Base-by-base conservation (phyloP, 2,113 vertebrate species). In the Colistium nudipinnis region DNA sequence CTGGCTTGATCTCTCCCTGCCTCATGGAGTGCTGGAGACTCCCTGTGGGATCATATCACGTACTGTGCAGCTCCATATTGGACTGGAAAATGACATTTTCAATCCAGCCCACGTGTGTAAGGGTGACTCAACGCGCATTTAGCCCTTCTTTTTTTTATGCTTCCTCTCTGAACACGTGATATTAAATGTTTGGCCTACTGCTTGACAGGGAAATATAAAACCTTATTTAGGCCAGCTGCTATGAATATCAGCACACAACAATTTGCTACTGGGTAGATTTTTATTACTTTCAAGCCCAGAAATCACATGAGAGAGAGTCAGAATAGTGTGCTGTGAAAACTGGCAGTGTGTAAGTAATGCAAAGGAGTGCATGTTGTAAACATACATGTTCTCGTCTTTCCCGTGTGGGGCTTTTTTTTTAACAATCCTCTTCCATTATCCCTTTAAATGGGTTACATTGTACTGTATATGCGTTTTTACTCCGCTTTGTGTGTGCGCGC, bases 81-180 rank as follows among this genome's bases (percentile, higher is more conserved):
- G 55, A 78, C 87, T 75, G 67, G 51, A 80, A 90, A 87, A 90
- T 79, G 78, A 67, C 83, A 87, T 87, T 91, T 91, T 85, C 64
- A 70, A 56, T 81, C 70, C 74, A 80, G 51, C 62, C 66, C 82
- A 87, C 87, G 83, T 82, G 85, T 82, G 74, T 77, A 64, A 85
- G 30, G 66, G 72, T 90, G 88, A 92, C 83, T 90, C 85, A 90
- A 85, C 70, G 76, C 77, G 76, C 83, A 89, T 74, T 89, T 83
- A 88, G 60, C 80, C 49, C 76, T 69, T 67, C 63, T 72, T 54
- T 87, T 68, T 61, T 76, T 67, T 69, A 70, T 82, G 75, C 76
- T 80, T 62, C 79, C 33, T 74, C 65, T 74, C 62, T 62, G 61
- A 89, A 83, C 67, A 85, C 86, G 77, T 84, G 59, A 85, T 80